phyloP scores from a whole-genome alignment of 2,888 invertebrate species.

The Dichetophora obliterata region DNA sequence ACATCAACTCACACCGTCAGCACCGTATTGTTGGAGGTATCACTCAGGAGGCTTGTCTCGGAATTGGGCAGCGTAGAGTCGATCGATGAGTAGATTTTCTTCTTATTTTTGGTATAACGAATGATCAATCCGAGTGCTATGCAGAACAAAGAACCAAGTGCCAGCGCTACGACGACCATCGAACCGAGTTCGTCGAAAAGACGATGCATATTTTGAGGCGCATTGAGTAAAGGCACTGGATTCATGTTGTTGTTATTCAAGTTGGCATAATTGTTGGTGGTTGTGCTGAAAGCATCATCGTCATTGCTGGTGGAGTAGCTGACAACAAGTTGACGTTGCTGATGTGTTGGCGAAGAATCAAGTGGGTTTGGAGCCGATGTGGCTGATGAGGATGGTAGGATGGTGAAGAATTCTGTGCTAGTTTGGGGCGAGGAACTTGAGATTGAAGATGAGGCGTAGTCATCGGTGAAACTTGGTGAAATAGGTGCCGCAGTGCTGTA shows the following conservation, averaged over 20 bases:
- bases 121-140: slow-evolving; percentile 47
- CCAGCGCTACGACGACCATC: slow-evolving; percentile 45
- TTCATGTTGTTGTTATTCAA: neutral
- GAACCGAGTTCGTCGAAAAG: slow-evolving; percentile 47
- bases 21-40: slow-evolving; percentile 50
- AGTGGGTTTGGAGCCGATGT: slow-evolving; percentile 48
- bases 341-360: slow-evolving; percentile 53
- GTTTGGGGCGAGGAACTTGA: no score
- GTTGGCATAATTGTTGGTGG: slow-evolving; percentile 24
- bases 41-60: slow-evolving; percentile 58
- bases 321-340: slow-evolving; percentile 40
- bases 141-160: slow-evolving; percentile 44
- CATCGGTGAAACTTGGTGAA: no score
- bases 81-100: slow-evolving; percentile 56
- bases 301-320: slow-evolving; percentile 42
- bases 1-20: slow-evolving; percentile 58
- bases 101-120: slow-evolving; percentile 48
- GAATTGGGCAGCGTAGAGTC: slow-evolving; percentile 62
- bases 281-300: neutral
- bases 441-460: neutral
- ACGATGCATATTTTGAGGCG: slow-evolving; percentile 19
- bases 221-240: neutral
- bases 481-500: no score
- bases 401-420: neutral
- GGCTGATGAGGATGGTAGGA: slow-evolving; percentile 24